Evolutionary conservation across 2,888 invertebrate species (phyloP).

Genomic region (Tetrapedia diversipes): DNA sequence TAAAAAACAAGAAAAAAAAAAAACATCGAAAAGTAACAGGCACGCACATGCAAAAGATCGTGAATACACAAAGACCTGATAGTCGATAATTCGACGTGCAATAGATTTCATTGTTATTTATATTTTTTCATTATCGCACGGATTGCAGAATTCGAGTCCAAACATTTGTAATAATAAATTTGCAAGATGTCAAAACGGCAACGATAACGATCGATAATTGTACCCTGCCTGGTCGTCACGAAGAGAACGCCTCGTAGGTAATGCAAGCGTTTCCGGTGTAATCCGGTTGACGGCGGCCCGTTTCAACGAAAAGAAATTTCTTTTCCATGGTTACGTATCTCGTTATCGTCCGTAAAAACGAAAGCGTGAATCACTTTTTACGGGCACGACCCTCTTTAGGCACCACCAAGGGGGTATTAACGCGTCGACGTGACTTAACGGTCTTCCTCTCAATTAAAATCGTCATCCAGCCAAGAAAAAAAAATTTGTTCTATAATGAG

Average conservation of each 20-base stretch:
- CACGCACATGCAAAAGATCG: conserved; percentile 44
- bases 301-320: conserved; percentile 15
- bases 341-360: conserved; percentile 18
- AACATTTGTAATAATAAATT: too few relatives aligned
- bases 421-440: conserved; percentile 4
- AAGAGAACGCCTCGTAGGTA: conserved; percentile 18
- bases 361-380: conserved; percentile 25
- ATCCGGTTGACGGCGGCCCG: conserved; percentile 10
- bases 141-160: too few relatives aligned
- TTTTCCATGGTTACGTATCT: background rate
- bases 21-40: too few relatives aligned
- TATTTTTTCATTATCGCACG: background rate
- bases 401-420: background rate
- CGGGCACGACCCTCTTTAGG: background rate
- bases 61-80: conserved; percentile 2
- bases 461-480: conserved; percentile 30
- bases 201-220: conserved; percentile 40
- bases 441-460: conserved; percentile 49
- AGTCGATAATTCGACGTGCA: conserved; percentile 28
- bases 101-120: background rate
- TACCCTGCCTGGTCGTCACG: conserved; percentile 5
- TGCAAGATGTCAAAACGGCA: conserved; percentile 9
- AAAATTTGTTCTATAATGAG: conserved; percentile 26
- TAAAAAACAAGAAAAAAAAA: too few relatives aligned
- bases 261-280: conserved; percentile 16